Conservation (phyloP, 53 echinoderm and acorn worm species). For the Luidia sarsii region DNA sequence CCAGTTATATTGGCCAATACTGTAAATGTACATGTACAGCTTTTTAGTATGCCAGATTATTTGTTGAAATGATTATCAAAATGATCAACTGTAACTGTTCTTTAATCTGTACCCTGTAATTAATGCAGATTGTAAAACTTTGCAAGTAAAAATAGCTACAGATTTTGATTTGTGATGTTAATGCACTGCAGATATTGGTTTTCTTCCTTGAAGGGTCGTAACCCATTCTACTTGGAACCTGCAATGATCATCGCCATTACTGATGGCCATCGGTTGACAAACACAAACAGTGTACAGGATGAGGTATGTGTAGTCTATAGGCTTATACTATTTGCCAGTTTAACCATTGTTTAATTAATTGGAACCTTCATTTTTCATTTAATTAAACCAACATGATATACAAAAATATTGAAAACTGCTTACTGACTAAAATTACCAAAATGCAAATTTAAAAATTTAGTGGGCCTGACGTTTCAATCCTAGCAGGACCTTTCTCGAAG, state of each 20-base stretch:
- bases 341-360: background rate
- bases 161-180: background rate
- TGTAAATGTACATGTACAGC: no score
- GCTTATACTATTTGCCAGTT: background rate
- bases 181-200: no score
- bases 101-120: background rate
- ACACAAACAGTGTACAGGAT: slow-evolving; percentile 73
- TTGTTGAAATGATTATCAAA: no score
- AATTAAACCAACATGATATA: background rate
- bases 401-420: no score
- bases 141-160: background rate
- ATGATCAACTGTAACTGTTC: no score
- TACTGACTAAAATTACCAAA: no score
- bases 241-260: slow-evolving; percentile 95
- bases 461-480: no score
- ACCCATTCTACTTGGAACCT: slow-evolving; percentile 96
- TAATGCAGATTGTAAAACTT: background rate
- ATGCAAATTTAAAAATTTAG: no score
- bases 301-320: slow-evolving; percentile 64
- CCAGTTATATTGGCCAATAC: no score
- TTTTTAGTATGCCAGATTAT: no score
- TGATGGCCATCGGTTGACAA: slow-evolving; percentile 88
- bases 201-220: slow-evolving; percentile 79
- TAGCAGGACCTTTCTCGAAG: no score
- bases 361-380: background rate